Evolutionary conservation across 2,888 invertebrate genomes (phyloP).

Genomic region (Cetonia aurata): DNA sequence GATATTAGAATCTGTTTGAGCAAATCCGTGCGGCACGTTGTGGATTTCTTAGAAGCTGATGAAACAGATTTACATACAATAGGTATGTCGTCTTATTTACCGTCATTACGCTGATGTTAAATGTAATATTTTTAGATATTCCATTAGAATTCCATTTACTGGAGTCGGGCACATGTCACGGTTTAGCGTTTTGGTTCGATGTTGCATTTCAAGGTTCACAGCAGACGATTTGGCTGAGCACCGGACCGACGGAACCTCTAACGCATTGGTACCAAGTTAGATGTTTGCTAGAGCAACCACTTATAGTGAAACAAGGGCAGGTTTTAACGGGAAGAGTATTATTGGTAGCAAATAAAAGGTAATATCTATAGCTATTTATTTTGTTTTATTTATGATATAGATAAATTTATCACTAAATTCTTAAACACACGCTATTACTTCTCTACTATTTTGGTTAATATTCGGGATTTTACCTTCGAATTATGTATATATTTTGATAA

Average conservation of each 20-base stretch:
- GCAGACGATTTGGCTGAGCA: conserved; percentile 96
- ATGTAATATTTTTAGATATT: conserved; percentile 73
- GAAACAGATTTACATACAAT: conserved; percentile 96
- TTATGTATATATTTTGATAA: too few relatives aligned
- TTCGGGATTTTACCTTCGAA: too few relatives aligned
- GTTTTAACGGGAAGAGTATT: conserved; percentile 88
- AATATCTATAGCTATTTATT: conserved; percentile 4
- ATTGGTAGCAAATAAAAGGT: conserved; percentile 92
- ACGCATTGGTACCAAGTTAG: conserved; percentile 99
- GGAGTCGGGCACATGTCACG: conserved; percentile 95
- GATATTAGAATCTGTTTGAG: conserved; percentile 98
- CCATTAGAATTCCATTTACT: conserved; percentile 93
- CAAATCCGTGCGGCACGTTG: conserved; percentile 91
- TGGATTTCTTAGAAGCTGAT: conserved; percentile 92
- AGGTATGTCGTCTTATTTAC: conserved; percentile 60
- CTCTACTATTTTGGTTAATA: too few relatives aligned
- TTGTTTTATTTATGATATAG: too few relatives aligned
- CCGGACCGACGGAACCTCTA: conserved; percentile 96
- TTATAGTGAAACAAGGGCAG: conserved; percentile 96
- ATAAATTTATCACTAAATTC: too few relatives aligned
- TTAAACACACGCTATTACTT: too few relatives aligned
- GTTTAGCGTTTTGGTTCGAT: conserved; percentile 99
- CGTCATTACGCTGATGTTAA: not conserved
- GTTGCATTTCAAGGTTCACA: conserved; percentile 93
- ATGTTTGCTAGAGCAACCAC: conserved; percentile 92